phyloP scores from a whole-genome alignment of 2,797 vertebrate species.

The Hozukius guyotensis region DNA sequence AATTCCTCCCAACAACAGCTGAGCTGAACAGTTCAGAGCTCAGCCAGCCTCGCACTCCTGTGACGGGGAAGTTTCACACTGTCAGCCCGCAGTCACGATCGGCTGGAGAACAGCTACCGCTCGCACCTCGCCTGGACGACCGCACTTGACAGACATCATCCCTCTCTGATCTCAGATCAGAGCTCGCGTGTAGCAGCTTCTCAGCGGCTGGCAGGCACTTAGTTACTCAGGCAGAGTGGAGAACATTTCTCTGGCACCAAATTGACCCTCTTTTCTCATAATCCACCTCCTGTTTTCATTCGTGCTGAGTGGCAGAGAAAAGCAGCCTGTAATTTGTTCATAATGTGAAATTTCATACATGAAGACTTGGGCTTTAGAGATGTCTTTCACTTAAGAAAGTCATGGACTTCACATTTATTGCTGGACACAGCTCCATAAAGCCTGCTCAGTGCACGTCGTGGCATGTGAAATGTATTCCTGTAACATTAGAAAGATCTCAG shows the following conservation, averaged over 20 bases:
- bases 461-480: slow-evolving; percentile 6
- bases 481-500: slow-evolving; percentile 23
- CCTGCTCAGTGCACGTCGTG: background rate
- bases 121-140: slow-evolving; percentile 23
- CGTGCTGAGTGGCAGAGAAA: background rate
- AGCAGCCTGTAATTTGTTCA: slow-evolving; percentile 1
- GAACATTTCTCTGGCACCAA: slow-evolving; percentile 31
- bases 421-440: background rate
- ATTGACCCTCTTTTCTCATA: slow-evolving; percentile 9
- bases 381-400: slow-evolving; percentile 1
- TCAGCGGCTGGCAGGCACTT: slow-evolving; percentile 24
- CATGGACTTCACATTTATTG: background rate
- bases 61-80: slow-evolving; percentile 58
- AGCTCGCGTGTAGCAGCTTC: slow-evolving; percentile 29
- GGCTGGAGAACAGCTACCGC: slow-evolving; percentile 54
- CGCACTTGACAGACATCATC: slow-evolving; percentile 49
- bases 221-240: background rate
- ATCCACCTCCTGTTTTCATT: slow-evolving; percentile 20
- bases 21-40: slow-evolving; percentile 42
- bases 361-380: background rate
- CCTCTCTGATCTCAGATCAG: slow-evolving; percentile 66
- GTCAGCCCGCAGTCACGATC: slow-evolving; percentile 57
- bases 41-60: slow-evolving; percentile 24
- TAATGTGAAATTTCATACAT: background rate
- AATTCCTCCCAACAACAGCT: slow-evolving; percentile 34